Conservation (phyloP, 2,113 vertebrate species). For the Dendrocopos noguchii region DNA sequence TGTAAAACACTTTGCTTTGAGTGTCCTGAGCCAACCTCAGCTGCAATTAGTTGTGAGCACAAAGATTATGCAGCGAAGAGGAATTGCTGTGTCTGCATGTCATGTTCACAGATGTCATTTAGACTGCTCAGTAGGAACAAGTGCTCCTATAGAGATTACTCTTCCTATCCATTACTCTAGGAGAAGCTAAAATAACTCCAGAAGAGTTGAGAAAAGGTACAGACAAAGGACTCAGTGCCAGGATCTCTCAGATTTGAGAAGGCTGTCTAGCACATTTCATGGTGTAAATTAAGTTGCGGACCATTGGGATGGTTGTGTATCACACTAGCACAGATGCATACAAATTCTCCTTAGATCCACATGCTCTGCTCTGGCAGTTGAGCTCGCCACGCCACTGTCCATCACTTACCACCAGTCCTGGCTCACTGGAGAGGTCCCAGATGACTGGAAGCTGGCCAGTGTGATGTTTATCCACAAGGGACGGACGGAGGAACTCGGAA, state of each 20-base stretch:
- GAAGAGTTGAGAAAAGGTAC: not conserved
- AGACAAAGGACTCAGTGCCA: not conserved
- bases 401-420: too few species aligned
- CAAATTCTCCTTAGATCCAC: not conserved
- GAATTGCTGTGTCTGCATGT: slow-evolving; percentile 52
- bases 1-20: not conserved
- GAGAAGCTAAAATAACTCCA: not conserved
- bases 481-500: too few species aligned
- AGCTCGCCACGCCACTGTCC: too few species aligned
- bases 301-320: not conserved
- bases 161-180: not conserved
- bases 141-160: slow-evolving; percentile 35
- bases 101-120: slow-evolving; percentile 45
- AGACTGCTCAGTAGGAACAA: slow-evolving; percentile 47
- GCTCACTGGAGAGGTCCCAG: too few species aligned
- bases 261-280: slow-evolving; percentile 19
- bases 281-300: slow-evolving; percentile 13
- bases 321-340: not conserved
- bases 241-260: not conserved
- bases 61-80: not conserved
- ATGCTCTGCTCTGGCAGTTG: not conserved
- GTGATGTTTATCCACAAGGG: too few species aligned
- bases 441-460: too few species aligned
- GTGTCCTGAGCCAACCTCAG: slow-evolving; percentile 59
- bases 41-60: not conserved